These are phyloP conservation scores for Lethenteron reissneri DNA, from an alignment of 2,113 vertebrate species.

Conservation along the genomic window DNA sequence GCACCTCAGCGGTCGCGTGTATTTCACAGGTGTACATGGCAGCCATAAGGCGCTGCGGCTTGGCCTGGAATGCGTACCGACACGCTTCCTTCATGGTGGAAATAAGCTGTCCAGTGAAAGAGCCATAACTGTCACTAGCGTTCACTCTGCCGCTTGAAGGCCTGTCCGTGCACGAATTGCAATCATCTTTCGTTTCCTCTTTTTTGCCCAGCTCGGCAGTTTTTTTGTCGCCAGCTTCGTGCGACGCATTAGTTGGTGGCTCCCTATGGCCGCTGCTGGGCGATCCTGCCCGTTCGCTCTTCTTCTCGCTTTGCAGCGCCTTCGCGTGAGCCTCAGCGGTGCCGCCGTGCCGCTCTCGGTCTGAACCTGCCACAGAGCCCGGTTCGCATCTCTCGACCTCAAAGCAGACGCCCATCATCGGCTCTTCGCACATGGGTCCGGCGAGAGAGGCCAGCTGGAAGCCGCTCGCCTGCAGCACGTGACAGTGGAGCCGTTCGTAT, in stretches of 20 bases:
- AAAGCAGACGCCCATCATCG: slow-evolving; percentile 90
- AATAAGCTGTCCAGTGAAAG: slow-evolving; percentile 77
- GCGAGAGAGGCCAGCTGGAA: slow-evolving; percentile 72
- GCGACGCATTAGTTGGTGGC: no score
- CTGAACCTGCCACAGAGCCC: no score
- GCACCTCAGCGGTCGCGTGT: slow-evolving; percentile 71
- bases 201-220: no score
- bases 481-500: no score
- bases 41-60: slow-evolving; percentile 69
- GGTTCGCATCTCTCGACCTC: slow-evolving; percentile 59
- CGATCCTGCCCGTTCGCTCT: neutral
- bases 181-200: no score
- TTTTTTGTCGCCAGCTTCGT: no score
- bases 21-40: slow-evolving; percentile 28
- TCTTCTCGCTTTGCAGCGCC: neutral
- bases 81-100: slow-evolving; percentile 83
- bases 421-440: slow-evolving; percentile 91
- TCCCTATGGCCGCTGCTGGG: neutral
- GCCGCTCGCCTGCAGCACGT: slow-evolving; percentile 20
- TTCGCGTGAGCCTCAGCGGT: neutral
- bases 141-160: neutral
- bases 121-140: slow-evolving; percentile 48
- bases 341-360: neutral
- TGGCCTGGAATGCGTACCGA: slow-evolving; percentile 56
- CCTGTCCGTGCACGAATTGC: no score